Evolutionary conservation across 2,797 vertebrate genomes (phyloP).

Genomic region (Bufotes viridis): DNA sequence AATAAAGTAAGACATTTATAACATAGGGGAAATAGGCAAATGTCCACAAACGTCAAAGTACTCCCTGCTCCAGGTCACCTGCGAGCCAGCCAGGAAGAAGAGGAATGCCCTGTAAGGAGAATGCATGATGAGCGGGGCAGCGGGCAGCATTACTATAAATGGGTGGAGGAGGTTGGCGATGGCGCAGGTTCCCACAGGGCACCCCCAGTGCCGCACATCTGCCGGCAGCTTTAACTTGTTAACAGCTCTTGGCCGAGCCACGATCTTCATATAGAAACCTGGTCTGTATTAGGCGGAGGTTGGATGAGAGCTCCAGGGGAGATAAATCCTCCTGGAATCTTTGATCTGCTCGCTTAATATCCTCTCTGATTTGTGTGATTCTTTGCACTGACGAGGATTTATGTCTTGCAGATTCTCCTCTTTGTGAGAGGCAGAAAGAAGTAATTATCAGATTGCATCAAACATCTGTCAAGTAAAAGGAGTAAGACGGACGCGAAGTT

Average conservation of each 20-base stretch:
- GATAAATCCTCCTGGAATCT: constrained; percentile 42
- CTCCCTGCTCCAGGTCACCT: too few species aligned
- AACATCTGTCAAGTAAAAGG: constrained; percentile 39
- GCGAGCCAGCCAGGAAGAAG: too few species aligned
- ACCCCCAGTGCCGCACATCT: background rate
- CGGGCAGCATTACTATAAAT: background rate
- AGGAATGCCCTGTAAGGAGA: too few species aligned
- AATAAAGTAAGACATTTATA: too few species aligned
- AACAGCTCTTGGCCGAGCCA: constrained; percentile 29
- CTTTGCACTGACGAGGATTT: constrained; percentile 37
- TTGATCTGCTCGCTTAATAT: constrained; percentile 34
- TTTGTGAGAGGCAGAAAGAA: constrained; percentile 5
- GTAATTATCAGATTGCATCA: constrained; percentile 25
- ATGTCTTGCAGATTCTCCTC: constrained; percentile 22
- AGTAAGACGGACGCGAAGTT: background rate
- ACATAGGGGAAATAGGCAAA: too few species aligned
- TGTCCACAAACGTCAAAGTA: too few species aligned
- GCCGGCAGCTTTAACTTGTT: constrained; percentile 35
- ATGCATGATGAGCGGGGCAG: too few species aligned
- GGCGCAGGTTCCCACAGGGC: background rate
- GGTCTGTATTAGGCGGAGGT: background rate
- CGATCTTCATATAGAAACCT: constrained; percentile 24
- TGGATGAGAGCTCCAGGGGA: background rate
- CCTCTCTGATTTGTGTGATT: constrained; percentile 38
- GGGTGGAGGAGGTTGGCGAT: background rate